Evolutionary conservation across 2,888 invertebrate species (phyloP).

Genomic region (Troides oblongomaculatus): DNA sequence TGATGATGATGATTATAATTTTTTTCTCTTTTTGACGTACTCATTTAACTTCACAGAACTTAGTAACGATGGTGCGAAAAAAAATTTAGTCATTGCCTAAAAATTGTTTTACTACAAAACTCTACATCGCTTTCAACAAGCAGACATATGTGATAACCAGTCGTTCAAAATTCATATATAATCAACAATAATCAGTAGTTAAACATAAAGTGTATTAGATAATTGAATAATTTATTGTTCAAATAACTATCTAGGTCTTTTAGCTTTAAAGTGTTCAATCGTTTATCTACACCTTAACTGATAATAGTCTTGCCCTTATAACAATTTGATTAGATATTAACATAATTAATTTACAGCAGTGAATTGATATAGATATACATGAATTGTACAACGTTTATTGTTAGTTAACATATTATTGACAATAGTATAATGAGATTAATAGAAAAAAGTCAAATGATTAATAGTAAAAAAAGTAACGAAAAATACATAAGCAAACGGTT

Average conservation of each 20-base stretch:
- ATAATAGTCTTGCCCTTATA: conserved; percentile 15
- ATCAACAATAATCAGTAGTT: background rate
- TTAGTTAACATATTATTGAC: background rate
- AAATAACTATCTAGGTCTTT: background rate
- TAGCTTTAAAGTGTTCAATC: background rate
- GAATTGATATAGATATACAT: conserved; percentile 3
- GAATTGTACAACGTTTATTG: background rate
- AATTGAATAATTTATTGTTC: background rate
- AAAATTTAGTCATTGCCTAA: too few relatives aligned
- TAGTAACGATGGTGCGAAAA: too few relatives aligned
- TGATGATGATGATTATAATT: too few relatives aligned
- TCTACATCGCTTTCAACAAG: too few relatives aligned
- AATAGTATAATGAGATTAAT: background rate
- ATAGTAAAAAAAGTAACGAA: background rate
- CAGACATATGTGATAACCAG: too few relatives aligned
- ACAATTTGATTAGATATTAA: conserved; percentile 16
- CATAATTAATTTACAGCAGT: conserved; percentile 3
- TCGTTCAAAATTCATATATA: too few relatives aligned
- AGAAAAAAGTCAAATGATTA: background rate
- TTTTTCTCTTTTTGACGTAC: too few relatives aligned
- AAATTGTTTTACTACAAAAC: too few relatives aligned
- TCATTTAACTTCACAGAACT: too few relatives aligned
- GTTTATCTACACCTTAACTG: background rate
- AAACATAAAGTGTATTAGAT: background rate
- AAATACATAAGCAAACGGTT: too few relatives aligned